Evolutionary conservation across 1,140 invertebrate species (phyloP).

Genomic region (Drosophila saltans): DNA sequence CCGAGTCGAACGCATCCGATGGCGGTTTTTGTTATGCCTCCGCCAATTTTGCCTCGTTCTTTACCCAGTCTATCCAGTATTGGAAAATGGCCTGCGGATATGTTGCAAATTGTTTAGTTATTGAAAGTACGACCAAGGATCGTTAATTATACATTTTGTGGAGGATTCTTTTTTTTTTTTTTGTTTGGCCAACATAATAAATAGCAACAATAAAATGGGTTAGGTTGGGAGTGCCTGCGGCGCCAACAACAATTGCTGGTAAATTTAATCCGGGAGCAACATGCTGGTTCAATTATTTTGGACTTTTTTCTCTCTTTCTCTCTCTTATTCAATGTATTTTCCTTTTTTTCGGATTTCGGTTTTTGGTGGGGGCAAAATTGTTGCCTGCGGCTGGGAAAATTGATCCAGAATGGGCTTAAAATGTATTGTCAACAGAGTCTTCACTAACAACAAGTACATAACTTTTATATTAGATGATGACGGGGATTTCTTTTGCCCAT

Average conservation of each 20-base stretch:
- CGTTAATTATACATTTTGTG: slow-evolving; percentile 44
- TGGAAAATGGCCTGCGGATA: slow-evolving; percentile 40
- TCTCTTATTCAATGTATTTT: not conserved
- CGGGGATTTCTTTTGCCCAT: slow-evolving; percentile 22
- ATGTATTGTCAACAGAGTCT: slow-evolving; percentile 42
- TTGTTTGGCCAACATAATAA: slow-evolving; percentile 33
- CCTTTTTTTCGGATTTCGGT: not conserved
- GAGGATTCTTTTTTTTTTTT: not conserved
- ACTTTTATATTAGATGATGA: slow-evolving; percentile 40
- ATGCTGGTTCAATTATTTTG: slow-evolving; percentile 8
- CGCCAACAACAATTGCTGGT: not conserved
- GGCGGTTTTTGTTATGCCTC: slow-evolving; percentile 11
- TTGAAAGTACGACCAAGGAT: slow-evolving; percentile 32
- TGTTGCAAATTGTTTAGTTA: slow-evolving; percentile 54
- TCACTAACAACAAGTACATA: slow-evolving; percentile 39
- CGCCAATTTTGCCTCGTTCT: not conserved
- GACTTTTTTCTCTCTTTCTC: not conserved
- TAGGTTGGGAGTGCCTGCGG: not conserved
- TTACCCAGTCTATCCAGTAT: slow-evolving; percentile 4
- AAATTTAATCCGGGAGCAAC: slow-evolving; percentile 6
- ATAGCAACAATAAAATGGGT: slow-evolving; percentile 8
- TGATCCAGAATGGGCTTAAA: slow-evolving; percentile 20
- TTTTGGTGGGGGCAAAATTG: slow-evolving; percentile 10
- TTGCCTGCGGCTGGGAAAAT: slow-evolving; percentile 12
- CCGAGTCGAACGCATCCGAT: slow-evolving; percentile 1